These are phyloP conservation scores for Momotus momota DNA, from an alignment of 2,797 vertebrate genomes.

Conservation along the genomic window DNA sequence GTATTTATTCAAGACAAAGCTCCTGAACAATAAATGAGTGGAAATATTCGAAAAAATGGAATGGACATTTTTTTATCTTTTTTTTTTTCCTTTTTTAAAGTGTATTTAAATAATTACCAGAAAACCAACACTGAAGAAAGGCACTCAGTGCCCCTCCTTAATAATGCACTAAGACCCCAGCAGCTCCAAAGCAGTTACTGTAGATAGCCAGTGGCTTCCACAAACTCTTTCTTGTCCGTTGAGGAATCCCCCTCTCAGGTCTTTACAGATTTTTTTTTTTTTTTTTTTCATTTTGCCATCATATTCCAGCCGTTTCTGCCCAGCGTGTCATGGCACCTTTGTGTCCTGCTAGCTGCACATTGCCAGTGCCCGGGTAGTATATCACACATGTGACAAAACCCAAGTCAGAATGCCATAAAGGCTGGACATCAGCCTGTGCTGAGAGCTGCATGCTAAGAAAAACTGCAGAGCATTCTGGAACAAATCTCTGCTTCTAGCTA, in stretches of 20 bases:
- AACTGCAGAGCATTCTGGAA: not conserved
- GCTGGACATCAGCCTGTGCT: not conserved
- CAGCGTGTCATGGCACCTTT: not conserved
- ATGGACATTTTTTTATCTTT: not conserved
- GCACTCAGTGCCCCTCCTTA: not conserved
- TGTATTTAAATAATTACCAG: not conserved
- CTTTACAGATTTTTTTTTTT: not conserved
- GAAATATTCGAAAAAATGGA: not conserved
- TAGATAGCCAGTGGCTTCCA: not conserved
- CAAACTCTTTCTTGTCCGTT: not conserved
- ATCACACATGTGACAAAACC: not conserved
- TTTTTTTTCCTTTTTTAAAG: not conserved
- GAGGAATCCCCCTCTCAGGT: not conserved
- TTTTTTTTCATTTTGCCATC: not conserved
- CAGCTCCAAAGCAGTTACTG: not conserved
- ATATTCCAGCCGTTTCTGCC: not conserved
- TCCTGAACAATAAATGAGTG: not conserved
- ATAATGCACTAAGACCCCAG: not conserved
- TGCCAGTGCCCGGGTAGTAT: not conserved
- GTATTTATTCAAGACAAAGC: not conserved
- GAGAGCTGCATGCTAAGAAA: not conserved
- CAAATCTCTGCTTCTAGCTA: not conserved
- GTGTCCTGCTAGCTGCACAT: not conserved
- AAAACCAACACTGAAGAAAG: not conserved
- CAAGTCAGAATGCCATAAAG: not conserved